phyloP scores from a whole-genome alignment of 2,888 invertebrate genomes.

The Mesochorus sp. region DNA sequence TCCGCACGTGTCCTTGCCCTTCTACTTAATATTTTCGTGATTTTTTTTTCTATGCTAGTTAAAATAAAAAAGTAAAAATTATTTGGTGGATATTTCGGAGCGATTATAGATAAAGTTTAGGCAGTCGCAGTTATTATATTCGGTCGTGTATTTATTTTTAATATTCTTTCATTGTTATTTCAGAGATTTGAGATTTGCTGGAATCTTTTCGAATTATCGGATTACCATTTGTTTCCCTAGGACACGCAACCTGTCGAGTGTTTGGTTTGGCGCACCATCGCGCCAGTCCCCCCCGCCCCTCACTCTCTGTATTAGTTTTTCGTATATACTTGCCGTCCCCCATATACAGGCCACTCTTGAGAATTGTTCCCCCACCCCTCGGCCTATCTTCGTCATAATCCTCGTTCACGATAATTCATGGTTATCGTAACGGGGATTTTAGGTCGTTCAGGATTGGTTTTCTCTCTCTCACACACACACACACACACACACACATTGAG shows the following conservation, averaged over 20 bases:
- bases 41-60: background rate
- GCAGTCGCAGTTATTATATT: too few relatives aligned
- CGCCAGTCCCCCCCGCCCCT: slow-evolving; percentile 31
- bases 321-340: slow-evolving; percentile 22
- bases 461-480: slow-evolving; percentile 4
- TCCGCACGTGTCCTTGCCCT: background rate
- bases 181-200: slow-evolving; percentile 14
- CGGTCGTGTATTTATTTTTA: slow-evolving; percentile 11
- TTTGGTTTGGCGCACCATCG: slow-evolving; percentile 69
- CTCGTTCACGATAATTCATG: slow-evolving; percentile 40
- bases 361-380: background rate
- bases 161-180: background rate
- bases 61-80: too few relatives aligned
- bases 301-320: background rate
- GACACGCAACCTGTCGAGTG: slow-evolving; percentile 77
- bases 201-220: slow-evolving; percentile 23
- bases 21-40: background rate
- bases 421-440: slow-evolving; percentile 52
- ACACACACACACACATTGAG: too few relatives aligned
- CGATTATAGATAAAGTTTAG: too few relatives aligned
- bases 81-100: too few relatives aligned
- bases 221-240: slow-evolving; percentile 69
- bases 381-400: slow-evolving; percentile 28
- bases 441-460: background rate
- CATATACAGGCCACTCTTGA: slow-evolving; percentile 35